phyloP scores from a whole-genome alignment of 2,797 vertebrate genomes.

The Poeciliopsis presidionis region DNA sequence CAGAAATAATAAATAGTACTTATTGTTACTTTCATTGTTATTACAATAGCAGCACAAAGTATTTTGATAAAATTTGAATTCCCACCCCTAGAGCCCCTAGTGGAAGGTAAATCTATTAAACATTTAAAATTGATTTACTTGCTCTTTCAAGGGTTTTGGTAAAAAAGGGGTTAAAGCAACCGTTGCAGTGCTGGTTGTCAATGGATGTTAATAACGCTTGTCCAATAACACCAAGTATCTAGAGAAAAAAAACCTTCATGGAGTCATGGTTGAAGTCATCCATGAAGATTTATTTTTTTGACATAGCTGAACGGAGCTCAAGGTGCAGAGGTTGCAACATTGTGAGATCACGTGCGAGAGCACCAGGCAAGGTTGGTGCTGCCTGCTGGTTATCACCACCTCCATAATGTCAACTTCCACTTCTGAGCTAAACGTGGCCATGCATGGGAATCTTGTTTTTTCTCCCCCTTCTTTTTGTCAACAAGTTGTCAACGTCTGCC shows the following conservation, averaged over 20 bases:
- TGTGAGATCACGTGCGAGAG: constrained; percentile 9
- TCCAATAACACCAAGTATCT: constrained; percentile 73
- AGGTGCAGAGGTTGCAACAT: constrained; percentile 33
- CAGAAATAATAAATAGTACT: too few relatives aligned
- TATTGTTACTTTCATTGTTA: too few relatives aligned
- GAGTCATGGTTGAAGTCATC: constrained; percentile 46
- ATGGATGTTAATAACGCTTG: constrained; percentile 75
- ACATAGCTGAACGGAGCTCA: constrained; percentile 45
- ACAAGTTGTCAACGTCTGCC: constrained; percentile 55
- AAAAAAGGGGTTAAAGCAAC: constrained; percentile 48
- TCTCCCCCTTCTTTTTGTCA: constrained; percentile 36
- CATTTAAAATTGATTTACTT: constrained; percentile 21
- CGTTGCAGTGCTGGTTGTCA: constrained; percentile 62
- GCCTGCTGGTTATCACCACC: constrained; percentile 33
- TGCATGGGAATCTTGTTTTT: constrained; percentile 15
- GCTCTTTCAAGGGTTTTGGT: constrained; percentile 40
- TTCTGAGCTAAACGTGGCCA: constrained; percentile 8
- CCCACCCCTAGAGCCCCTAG: too few relatives aligned
- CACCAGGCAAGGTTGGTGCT: constrained; percentile 6
- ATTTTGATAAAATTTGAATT: too few relatives aligned
- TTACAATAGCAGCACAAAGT: too few relatives aligned
- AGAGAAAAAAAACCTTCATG: constrained; percentile 63
- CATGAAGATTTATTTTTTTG: constrained; percentile 45
- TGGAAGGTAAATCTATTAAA: constrained; percentile 15
- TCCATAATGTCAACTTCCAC: constrained; percentile 26